Percentiles rank a stretch among this genome's conserved stretches.
Conservation (phyloP, 1,140 invertebrate genomes). For the Drosophila trapezifrons region DNA sequence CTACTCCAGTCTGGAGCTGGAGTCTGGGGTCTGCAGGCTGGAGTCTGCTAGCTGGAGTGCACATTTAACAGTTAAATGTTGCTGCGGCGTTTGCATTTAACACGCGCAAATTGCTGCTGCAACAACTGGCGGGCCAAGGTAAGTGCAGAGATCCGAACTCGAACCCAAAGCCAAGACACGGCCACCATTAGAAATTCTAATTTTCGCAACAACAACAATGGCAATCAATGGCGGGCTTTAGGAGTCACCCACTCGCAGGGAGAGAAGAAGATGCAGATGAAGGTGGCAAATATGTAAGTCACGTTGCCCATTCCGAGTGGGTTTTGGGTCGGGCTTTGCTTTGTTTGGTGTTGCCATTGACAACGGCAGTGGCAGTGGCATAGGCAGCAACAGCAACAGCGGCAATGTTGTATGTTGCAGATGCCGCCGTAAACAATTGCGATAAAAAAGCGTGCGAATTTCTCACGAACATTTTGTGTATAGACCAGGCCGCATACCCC, state of each 20-base stretch:
- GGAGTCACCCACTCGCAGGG: conserved; percentile 66
- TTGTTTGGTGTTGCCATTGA: conserved; percentile 80
- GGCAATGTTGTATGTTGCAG: conserved; percentile 65
- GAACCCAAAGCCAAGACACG: conserved; percentile 35
- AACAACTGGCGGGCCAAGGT: conserved; percentile 48
- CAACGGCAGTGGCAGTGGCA: conserved; percentile 55
- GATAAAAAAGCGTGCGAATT: conserved; percentile 82
- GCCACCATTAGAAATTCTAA: conserved; percentile 80
- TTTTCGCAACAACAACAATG: conserved; percentile 56
- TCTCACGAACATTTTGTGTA: conserved; percentile 75
- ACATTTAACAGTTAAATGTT: conserved; percentile 78
- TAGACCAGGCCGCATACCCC: conserved; percentile 36
- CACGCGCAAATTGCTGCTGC: conserved; percentile 77
- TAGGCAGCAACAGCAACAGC: conserved; percentile 21
- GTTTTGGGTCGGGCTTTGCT: conserved; percentile 64
- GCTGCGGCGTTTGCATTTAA: conserved; percentile 75
- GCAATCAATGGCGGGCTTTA: conserved; percentile 49
- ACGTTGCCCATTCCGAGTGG: conserved; percentile 62
- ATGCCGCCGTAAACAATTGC: conserved; percentile 82
- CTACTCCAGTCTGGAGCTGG: conserved; percentile 9
- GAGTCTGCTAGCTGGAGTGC: conserved; percentile 21
- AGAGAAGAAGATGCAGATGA: conserved; percentile 53
- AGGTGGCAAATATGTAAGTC: conserved; percentile 83
- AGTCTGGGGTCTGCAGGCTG: not conserved
- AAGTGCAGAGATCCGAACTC: conserved; percentile 40